Percentiles rank a stretch among this genome's conserved stretches.
phyloP scores from a whole-genome alignment of 1,140 invertebrate species.

The Drosophila biarmipes region DNA sequence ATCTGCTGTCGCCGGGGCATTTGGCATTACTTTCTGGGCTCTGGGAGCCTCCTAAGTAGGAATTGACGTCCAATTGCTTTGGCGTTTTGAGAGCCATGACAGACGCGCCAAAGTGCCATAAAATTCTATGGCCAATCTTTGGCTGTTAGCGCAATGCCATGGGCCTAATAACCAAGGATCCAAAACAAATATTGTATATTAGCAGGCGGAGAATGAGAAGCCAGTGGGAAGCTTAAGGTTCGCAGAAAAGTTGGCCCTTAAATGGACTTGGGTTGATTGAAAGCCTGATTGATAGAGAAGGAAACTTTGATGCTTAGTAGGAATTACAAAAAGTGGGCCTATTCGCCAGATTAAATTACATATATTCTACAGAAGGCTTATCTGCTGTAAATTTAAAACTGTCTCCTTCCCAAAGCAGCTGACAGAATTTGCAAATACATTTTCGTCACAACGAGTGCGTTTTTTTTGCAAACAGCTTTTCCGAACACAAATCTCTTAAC shows the following conservation, averaged over 20 bases:
- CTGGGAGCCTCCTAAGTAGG: conserved; percentile 64
- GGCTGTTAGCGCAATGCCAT: conserved; percentile 68
- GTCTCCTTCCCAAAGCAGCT: conserved; percentile 8
- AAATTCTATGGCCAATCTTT: conserved; percentile 79
- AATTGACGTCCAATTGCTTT: conserved; percentile 79
- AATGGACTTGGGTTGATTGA: not conserved
- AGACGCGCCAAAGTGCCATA: conserved; percentile 66
- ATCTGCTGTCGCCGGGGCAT: conserved; percentile 65
- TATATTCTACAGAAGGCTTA: no score
- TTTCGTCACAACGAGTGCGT: conserved; percentile 22
- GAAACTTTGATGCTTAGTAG: not conserved
- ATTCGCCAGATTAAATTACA: no score
- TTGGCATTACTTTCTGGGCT: conserved; percentile 51
- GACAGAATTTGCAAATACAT: conserved; percentile 7
- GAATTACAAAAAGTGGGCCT: no score
- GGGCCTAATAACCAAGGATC: conserved; percentile 57
- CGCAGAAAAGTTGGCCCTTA: not conserved
- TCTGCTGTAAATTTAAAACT: not conserved
- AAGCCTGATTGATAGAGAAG: not conserved
- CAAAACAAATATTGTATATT: conserved; percentile 31
- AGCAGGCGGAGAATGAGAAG: not conserved
- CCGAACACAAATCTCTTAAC: conserved; percentile 33
- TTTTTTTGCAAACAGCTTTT: conserved; percentile 14
- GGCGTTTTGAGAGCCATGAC: conserved; percentile 44
- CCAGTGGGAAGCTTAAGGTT: not conserved